Base-by-base conservation (phyloP, 2,888 invertebrate species). In the Phragmatobia fuliginosa region DNA sequence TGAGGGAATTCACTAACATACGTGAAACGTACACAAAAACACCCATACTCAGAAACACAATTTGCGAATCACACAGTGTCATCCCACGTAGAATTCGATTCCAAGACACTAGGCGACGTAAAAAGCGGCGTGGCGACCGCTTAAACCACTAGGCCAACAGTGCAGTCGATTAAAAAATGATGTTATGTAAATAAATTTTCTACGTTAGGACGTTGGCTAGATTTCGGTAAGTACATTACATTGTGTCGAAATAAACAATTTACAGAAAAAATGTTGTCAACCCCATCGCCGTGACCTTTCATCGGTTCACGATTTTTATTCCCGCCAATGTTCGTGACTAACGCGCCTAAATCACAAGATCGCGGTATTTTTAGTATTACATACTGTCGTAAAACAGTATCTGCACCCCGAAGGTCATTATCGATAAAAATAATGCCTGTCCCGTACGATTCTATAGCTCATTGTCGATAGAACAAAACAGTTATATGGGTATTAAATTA, bases 351-450 rank as follows among this genome's bases (percentile, higher is more conserved):
- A 90, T 91, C 90, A 90, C 76, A 77, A 77, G 79, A 84, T 83
- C 76, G 74, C 74, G 64, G 84, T 91, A 92, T 92, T 90, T 90
- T 90, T 90, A 89, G 88, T 72, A 61, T 66, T 74, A 83, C 82
- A 85, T 83, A 84, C 85, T 88, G 87, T 88, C 89, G 86, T 90
- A 87, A 89, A 87, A 84, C 63, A 81, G 85, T 85, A 85, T 84
- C 76, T 84, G 80, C 76, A 82, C 80, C 73, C 75, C 76, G 86
- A 87, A 88, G 87, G 88, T 86, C 85, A 80, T 72, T 77, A 82
- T 81, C 83, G 83, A 84, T 79, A 72, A 52, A 74, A 75, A 73
- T 80, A 71, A 79, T 75, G 64, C 71, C 62, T 67, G 70, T 73
- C 61, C 32, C 49, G 68, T 75, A 66, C 18, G 60, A 63, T 66